Base-by-base conservation (phyloP, 2,113 vertebrate species). In the Hucho hucho region DNA sequence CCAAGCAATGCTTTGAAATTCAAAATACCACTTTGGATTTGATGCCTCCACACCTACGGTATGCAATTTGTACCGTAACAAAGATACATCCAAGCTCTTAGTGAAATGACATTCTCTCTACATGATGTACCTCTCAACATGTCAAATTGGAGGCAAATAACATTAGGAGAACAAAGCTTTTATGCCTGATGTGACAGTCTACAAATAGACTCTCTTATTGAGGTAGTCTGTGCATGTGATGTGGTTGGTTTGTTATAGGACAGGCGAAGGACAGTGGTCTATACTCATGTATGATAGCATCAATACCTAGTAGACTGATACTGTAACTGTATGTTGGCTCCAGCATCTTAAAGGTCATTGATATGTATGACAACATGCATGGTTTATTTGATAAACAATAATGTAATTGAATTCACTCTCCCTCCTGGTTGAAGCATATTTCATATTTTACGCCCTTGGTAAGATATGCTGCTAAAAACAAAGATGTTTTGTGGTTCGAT, bases 301-400 rank as follows among this genome's bases (percentile, higher is more conserved):
- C 73, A 73, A 29, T 69, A 70, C 25, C 37, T n/a, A 61, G 73
- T 75, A 67, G 67, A 58, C 47, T 28, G 2, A 77, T n/a, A 53
- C 49, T 53, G 49, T 53, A 69, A 53, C 49, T 53, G 49, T 53
- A 69, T 22, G 24, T 73, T 63, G 67, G 43, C 66, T 26, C 66
- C 16, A 46, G 28, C 14, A 22, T n/a, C 64, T 61, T 56, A 67
- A 67, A 79, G 75, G 76, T 75, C 24, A 37, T 26, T 29, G 12
- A 13, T 24, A 43, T 46, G 22, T 69, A 63, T 68, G 46, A 68
- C 29, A 56, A 32, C 28, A 71, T 49, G 4, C 37, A 12, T 43
- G 47, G 49, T 64, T 58, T 64, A 22, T 73, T 73, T 63, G 14
- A 37, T 74, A 67, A 75, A 58, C 43, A 74, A 37, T 25, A n/a